Base-by-base conservation (phyloP, 2,888 invertebrate genomes). In the Sphecodes monilicornis region DNA sequence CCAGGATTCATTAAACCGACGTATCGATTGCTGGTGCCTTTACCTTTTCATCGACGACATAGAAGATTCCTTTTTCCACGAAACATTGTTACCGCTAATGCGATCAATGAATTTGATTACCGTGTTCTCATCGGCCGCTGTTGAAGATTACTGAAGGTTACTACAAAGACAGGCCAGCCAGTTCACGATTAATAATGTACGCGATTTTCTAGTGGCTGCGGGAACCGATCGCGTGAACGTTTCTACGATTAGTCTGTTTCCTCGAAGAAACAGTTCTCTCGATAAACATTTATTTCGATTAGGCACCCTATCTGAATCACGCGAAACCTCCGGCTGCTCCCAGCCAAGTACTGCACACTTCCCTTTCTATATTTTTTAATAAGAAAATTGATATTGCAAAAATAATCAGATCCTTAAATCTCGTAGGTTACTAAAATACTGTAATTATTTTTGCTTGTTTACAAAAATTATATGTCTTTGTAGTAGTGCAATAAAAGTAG, bases 1-100 rank as follows among this genome's bases (percentile, higher is more conserved):
- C 78, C 78, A 77, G 86, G 80, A 82, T 86, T 86, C 86, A 75
- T 82, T 85, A 82, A 76, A 81, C 81, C 85, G 82, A 80, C 82
- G 75, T 85, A 85, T 86, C 86, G 86, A 86, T 86, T 76, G 72
- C 70, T 10, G 41, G 70, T 41, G 64, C 64, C 72, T 73, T 74
- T 36, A 32, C 78, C 60, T 71, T 80, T 66, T 13, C 81, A 70
- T 60, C 32, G 32, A 41, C 71, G 43, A 75, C 46, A 71, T 22
- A 60, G 76, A 26, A 16, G 69, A 57, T 68, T 78, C 54, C 36
- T 36, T 83, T 60, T 80, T 81, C 78, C 64, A 66, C 84, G 81
- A 79, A 82, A 74, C 68, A 77, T 64, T 66, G 69, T 75, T 76
- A 66, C 72, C 74, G 60, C 75, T 74, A 76, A 80, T 72, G 66